phyloP scores from a whole-genome alignment of 2,113 vertebrate genomes.

The Argyrosomus japonicus region DNA sequence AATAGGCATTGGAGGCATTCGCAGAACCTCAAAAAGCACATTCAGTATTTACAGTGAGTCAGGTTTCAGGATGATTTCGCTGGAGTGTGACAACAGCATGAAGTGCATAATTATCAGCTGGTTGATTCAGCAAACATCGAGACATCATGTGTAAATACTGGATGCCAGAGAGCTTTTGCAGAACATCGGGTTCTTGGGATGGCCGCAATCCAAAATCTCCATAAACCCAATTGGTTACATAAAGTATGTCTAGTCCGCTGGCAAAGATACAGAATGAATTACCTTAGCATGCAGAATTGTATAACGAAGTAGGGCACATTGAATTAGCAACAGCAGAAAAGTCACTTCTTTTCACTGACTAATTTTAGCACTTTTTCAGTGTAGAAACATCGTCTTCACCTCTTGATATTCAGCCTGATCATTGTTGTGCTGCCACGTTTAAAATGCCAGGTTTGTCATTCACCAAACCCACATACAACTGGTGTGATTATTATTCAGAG shows the following conservation, averaged over 20 bases:
- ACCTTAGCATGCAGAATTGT: neutral
- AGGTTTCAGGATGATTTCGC: slow-evolving; percentile 1
- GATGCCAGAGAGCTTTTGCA: slow-evolving; percentile 37
- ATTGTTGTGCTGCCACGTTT: slow-evolving; percentile 37
- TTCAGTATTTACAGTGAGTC: neutral
- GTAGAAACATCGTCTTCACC: neutral
- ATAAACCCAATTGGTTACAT: slow-evolving; percentile 46
- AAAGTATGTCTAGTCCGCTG: neutral
- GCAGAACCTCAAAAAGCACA: slow-evolving; percentile 3
- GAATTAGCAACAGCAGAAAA: neutral
- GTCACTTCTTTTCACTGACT: neutral
- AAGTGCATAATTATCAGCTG: slow-evolving; percentile 37
- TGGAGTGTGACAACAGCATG: slow-evolving; percentile 32
- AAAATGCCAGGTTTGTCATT: slow-evolving; percentile 67
- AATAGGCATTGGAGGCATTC: neutral
- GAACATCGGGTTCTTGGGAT: slow-evolving; percentile 37
- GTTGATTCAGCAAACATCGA: slow-evolving; percentile 50
- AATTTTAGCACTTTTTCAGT: slow-evolving; percentile 15
- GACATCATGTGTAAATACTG: slow-evolving; percentile 41
- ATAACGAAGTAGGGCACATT: neutral
- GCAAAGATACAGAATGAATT: slow-evolving; percentile 11
- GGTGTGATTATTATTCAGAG: slow-evolving; percentile 52
- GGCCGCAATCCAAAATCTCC: slow-evolving; percentile 49
- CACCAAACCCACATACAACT: slow-evolving; percentile 19
- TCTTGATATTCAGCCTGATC: slow-evolving; percentile 6